Percentiles rank a stretch among this genome's conserved stretches.
Conservation (phyloP, 1,140 invertebrate genomes). For the Platorchestia sp. region DNA sequence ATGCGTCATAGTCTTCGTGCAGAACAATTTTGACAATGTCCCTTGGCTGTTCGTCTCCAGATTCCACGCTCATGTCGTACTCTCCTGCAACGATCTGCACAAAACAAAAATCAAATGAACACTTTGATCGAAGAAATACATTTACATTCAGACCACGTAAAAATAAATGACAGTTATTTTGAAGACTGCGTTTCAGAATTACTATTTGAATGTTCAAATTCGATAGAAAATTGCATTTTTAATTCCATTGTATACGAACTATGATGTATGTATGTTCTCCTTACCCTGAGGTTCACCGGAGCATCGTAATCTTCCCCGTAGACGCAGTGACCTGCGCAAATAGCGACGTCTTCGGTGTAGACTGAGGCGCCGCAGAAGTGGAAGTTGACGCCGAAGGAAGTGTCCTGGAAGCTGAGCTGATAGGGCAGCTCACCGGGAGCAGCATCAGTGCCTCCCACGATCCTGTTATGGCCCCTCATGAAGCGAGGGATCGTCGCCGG, state of each 20-base stretch:
- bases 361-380: not conserved
- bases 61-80: not conserved
- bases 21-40: not conserved
- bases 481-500: conserved; percentile 70
- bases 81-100: conserved; percentile 57
- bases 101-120: not conserved
- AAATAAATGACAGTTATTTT: not conserved
- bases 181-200: not conserved
- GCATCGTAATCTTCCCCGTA: too few relatives aligned
- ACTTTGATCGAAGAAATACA: not conserved
- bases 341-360: too few relatives aligned
- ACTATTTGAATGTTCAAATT: not conserved
- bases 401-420: conserved; percentile 71
- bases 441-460: too few relatives aligned
- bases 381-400: not conserved
- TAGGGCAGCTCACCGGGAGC: conserved; percentile 74
- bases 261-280: not conserved
- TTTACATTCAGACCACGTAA: not conserved
- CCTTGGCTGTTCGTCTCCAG: conserved; percentile 26
- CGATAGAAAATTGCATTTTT: not conserved
- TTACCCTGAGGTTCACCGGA: not conserved
- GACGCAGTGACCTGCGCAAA: too few relatives aligned
- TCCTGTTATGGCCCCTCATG: too few relatives aligned
- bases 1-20: conserved; percentile 41
- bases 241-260: not conserved